Conservation (phyloP, 2,113 vertebrate species). For the Prochilodus magdalenae region DNA sequence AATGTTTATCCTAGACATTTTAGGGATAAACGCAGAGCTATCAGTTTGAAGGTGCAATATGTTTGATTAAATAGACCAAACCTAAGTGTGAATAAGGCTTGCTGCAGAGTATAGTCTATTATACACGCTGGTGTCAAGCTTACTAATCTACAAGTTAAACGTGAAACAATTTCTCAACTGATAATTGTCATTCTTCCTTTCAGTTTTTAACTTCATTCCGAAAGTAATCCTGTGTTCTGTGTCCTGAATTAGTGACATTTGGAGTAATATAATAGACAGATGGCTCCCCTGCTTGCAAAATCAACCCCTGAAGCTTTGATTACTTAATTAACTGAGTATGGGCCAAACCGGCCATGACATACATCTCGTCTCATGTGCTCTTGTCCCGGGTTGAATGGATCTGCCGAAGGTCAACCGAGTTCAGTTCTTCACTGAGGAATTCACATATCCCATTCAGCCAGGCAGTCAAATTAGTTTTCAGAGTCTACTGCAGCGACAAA, state of each 20-base stretch:
- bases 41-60: no score
- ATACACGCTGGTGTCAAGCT: no score
- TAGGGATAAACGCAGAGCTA: no score
- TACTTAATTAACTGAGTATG: constrained; percentile 29
- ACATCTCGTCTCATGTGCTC: neutral
- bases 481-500: constrained; percentile 23
- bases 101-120: no score
- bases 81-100: no score
- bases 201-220: neutral
- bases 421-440: neutral
- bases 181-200: neutral
- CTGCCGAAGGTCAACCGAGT: neutral
- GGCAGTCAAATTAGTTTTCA: constrained; percentile 20
- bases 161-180: no score
- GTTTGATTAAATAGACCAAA: no score
- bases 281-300: neutral
- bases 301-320: constrained; percentile 5
- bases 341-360: neutral
- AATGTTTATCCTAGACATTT: no score
- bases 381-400: constrained; percentile 8
- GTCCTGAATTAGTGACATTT: neutral
- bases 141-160: no score
- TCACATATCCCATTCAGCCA: neutral
- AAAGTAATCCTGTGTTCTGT: neutral
- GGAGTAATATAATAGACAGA: constrained; percentile 36